Conservation (phyloP, 1,140 invertebrate genomes). For the Drosophila pseudoananassae region DNA sequence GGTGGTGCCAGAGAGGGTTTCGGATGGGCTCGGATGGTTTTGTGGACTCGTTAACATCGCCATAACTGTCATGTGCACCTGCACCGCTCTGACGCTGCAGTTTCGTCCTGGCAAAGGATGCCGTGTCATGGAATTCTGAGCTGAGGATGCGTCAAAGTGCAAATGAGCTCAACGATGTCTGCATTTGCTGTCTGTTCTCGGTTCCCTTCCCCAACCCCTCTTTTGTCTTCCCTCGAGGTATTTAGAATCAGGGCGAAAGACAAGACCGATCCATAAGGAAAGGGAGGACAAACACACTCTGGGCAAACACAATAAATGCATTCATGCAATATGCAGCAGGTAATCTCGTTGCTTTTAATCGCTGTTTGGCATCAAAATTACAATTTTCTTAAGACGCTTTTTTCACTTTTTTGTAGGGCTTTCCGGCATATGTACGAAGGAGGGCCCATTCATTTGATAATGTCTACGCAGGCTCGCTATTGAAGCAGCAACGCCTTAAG, state of each 20-base stretch:
- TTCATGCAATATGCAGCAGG: constrained; percentile 81
- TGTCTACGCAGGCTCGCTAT: constrained; percentile 55
- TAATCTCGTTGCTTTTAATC: constrained; percentile 84
- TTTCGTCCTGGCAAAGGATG: constrained; percentile 47
- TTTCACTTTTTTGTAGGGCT: neutral
- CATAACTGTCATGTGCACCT: constrained; percentile 72
- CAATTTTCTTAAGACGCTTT: constrained; percentile 76
- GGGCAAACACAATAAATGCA: constrained; percentile 72
- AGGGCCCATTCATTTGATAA: constrained; percentile 34
- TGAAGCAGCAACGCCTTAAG: constrained; percentile 43
- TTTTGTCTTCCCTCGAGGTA: neutral
- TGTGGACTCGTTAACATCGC: constrained; percentile 77
- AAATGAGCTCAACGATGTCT: constrained; percentile 72
- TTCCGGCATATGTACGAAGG: constrained; percentile 26
- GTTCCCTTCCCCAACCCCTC: neutral
- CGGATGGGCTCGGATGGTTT: constrained; percentile 37
- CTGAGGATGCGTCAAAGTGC: constrained; percentile 69
- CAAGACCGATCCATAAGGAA: constrained; percentile 1
- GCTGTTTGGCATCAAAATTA: constrained; percentile 84
- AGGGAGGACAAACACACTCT: constrained; percentile 6
- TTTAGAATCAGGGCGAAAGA: constrained; percentile 16
- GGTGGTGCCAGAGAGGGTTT: neutral
- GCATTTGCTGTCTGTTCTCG: constrained; percentile 17
- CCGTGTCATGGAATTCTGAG: constrained; percentile 45
- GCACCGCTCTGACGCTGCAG: constrained; percentile 56